phyloP scores from a whole-genome alignment of 2,797 vertebrate species.

The Ibycter americanus region DNA sequence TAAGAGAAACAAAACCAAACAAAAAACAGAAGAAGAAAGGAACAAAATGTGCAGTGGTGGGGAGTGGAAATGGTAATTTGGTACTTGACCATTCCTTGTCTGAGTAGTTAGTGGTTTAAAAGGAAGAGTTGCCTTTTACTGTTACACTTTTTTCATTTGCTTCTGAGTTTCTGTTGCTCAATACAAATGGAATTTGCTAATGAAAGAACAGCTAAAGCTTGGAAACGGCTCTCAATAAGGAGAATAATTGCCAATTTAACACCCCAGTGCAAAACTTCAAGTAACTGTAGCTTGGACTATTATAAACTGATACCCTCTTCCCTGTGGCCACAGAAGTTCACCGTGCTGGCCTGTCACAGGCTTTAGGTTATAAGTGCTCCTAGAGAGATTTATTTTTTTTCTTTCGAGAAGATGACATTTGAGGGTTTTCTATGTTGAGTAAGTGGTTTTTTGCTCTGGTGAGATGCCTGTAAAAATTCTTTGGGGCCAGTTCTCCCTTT shows the following conservation, averaged over 20 bases:
- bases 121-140: slow-evolving; percentile 13
- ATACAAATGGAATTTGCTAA: slow-evolving; percentile 35
- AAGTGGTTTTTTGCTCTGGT: not conserved
- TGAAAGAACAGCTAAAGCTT: not conserved
- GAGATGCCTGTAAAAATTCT: not conserved
- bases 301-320: not conserved
- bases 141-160: not conserved
- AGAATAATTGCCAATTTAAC: not conserved
- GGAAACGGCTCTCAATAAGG: slow-evolving; percentile 13
- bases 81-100: not conserved
- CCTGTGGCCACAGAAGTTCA: not conserved
- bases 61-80: not conserved
- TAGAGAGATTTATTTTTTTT: not conserved
- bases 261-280: not conserved
- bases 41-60: not conserved
- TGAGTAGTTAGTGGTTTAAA: not conserved
- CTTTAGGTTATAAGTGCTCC: slow-evolving; percentile 8
- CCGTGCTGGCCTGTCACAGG: not conserved
- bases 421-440: not conserved
- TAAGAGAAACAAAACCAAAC: not conserved
- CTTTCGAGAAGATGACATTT: not conserved
- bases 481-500: not conserved
- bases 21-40: not conserved
- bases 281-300: not conserved
- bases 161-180: slow-evolving; percentile 36